Evolutionary conservation across 2,113 vertebrate species (phyloP).

Genomic region (Motacilla tschutschensis): DNA sequence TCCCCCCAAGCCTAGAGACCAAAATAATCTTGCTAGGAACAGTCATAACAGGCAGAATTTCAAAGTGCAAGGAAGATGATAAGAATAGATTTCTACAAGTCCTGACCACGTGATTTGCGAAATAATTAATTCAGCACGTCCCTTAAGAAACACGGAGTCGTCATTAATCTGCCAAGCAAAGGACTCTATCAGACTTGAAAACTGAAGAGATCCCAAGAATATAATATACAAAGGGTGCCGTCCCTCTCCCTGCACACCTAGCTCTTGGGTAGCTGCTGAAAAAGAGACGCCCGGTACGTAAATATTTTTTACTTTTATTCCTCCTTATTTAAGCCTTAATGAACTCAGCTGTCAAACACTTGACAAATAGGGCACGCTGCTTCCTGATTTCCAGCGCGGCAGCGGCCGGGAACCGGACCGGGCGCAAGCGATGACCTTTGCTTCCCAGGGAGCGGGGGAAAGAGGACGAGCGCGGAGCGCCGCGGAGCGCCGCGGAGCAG

Average conservation of each 20-base stretch:
- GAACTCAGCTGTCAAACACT: conserved; percentile 91
- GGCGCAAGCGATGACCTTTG: conserved; percentile 79
- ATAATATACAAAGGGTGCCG: conserved; percentile 91
- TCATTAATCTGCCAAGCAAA: conserved; percentile 99
- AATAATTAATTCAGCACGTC: conserved; percentile 99
- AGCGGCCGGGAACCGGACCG: conserved; percentile 79
- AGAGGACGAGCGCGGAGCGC: conserved; percentile 1
- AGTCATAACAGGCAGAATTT: conserved; percentile 81
- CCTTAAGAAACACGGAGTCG: conserved; percentile 99
- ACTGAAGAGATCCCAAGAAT: conserved; percentile 99
- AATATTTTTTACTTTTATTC: conserved; percentile 89
- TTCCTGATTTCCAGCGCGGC: conserved; percentile 81
- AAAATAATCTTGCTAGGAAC: conserved; percentile 75
- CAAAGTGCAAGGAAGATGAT: conserved; percentile 91
- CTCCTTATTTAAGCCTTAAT: conserved; percentile 86
- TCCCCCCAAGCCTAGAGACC: conserved; percentile 50
- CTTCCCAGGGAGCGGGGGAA: conserved; percentile 65
- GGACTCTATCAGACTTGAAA: conserved; percentile 99
- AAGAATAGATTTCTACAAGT: conserved; percentile 90
- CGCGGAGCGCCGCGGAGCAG: neutral
- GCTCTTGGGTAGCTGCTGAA: conserved; percentile 82
- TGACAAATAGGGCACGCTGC: conserved; percentile 92
- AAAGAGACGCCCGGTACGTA: conserved; percentile 92
- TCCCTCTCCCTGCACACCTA: conserved; percentile 83
- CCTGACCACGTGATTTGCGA: conserved; percentile 98